Base-by-base conservation (phyloP, 1,140 invertebrate genomes). In the Akabosia matsudoensis region DNA sequence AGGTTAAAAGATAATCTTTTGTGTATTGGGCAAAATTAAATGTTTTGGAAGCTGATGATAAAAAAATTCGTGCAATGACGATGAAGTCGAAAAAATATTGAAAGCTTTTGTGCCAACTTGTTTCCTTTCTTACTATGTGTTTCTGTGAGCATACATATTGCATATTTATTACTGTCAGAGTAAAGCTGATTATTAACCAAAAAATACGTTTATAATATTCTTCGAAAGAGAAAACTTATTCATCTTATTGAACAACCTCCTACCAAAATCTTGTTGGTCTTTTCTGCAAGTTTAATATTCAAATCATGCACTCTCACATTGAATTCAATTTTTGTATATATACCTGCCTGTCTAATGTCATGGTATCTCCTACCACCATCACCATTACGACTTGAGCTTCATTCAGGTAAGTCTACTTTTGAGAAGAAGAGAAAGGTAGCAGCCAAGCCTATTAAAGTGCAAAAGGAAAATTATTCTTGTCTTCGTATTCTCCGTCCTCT, bases 381-480 rank as follows among this genome's bases (percentile, higher is more conserved):
- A 45, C 37, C 37, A 45, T 45, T 45, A 45, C 37, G 7, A 45
- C 61, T 67, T 67, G 61, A 67, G 30, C 31, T 67, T 67, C 61
- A 30, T 67, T 67, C 61, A 67, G n/a, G n/a, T n/a, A n/a, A 67
- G 61, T 67, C 61, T 7, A 67, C 61, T 67, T 67, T 67, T 67
- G 26, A 67, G 7, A 31, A 30, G 61, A 30, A 67, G 61, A 30
- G 4, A 22, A 45, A 56, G 22, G 54, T 3, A 67, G 61, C 30
- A 67, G 26, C 61, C 61, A 67, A 67, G 61, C 61, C 61, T 67
- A 67, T 1, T 7, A 45, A 45, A 45, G 37, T 10, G 37, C 37
- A 45, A 45, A 45, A 45, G 37, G 7, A 45, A 45, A 45, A n/a
- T n/a, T n/a, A n/a, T n/a, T n/a, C n/a, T n/a, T n/a, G n/a, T n/a